Percentiles rank a stretch among this genome's conserved stretches.
phyloP scores from a whole-genome alignment of 2,888 invertebrate genomes.

The Sturmia bella region DNA sequence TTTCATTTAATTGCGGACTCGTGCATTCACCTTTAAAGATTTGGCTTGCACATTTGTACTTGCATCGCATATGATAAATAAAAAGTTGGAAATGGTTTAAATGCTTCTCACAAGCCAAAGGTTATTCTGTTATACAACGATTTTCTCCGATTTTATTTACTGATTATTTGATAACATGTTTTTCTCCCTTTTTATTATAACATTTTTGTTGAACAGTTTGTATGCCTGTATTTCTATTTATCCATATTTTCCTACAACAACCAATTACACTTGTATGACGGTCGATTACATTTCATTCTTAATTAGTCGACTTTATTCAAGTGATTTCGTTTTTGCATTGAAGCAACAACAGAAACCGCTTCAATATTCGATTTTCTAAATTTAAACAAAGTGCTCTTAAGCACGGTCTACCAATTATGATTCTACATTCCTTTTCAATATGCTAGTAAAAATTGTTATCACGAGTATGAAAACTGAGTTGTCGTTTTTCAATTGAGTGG shows the following conservation, averaged over 20 bases:
- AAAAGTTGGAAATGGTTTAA: not conserved
- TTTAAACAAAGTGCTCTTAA: conserved; percentile 64
- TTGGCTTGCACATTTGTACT: not conserved
- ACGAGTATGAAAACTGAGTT: conserved; percentile 50
- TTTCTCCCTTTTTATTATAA: not conserved
- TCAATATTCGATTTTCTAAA: conserved; percentile 59
- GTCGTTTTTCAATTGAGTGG: conserved; percentile 65
- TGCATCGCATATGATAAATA: not conserved
- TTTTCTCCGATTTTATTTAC: conserved; percentile 6
- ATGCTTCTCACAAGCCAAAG: conserved; percentile 19
- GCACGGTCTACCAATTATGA: conserved; percentile 63
- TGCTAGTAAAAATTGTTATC: not conserved
- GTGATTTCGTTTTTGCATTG: conserved; percentile 47
- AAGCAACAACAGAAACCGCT: conserved; percentile 27
- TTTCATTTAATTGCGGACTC: conserved; percentile 36
- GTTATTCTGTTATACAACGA: not conserved
- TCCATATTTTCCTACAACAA: conserved; percentile 36
- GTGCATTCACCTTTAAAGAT: conserved; percentile 47
- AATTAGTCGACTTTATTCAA: conserved; percentile 69
- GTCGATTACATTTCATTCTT: conserved; percentile 67
- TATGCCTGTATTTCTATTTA: not conserved
- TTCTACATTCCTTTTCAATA: conserved; percentile 36
- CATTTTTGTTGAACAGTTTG: not conserved
- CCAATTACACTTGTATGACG: conserved; percentile 63
- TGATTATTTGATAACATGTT: not conserved